Evolutionary conservation across 2,113 vertebrate species (phyloP).

Genomic region (Brevimyrus niger): DNA sequence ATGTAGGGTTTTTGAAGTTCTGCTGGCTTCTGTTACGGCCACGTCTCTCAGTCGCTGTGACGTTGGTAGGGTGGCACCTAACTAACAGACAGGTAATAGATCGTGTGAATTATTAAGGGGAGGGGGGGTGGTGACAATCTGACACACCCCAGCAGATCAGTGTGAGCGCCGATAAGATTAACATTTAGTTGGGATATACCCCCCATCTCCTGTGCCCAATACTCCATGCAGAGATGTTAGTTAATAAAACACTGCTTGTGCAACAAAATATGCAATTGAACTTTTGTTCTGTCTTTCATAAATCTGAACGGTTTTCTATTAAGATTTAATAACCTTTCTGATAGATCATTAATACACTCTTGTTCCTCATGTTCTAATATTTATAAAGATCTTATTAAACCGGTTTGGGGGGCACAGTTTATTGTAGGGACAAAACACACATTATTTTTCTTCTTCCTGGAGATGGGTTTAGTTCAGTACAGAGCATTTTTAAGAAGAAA

Average conservation of each 20-base stretch:
- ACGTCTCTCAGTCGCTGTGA: neutral
- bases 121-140: constrained; percentile 17
- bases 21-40: neutral
- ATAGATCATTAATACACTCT: constrained; percentile 27
- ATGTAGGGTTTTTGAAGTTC: neutral
- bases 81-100: constrained; percentile 28
- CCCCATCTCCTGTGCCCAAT: neutral
- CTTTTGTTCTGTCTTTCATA: constrained; percentile 22
- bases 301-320: neutral
- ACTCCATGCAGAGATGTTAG: neutral
- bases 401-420: constrained; percentile 13
- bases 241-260: constrained; percentile 30
- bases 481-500: neutral
- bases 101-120: constrained; percentile 32
- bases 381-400: constrained; percentile 28
- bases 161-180: constrained; percentile 12
- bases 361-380: constrained; percentile 21
- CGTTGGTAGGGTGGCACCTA: neutral
- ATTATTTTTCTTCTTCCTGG: neutral
- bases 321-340: constrained; percentile 20
- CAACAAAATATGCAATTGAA: constrained; percentile 23
- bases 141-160: constrained; percentile 25
- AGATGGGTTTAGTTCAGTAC: neutral
- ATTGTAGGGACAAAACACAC: constrained; percentile 4
- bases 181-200: constrained; percentile 21